Evolutionary conservation across 2,113 vertebrate species (phyloP).

Genomic region (Elaphurus davidianus): DNA sequence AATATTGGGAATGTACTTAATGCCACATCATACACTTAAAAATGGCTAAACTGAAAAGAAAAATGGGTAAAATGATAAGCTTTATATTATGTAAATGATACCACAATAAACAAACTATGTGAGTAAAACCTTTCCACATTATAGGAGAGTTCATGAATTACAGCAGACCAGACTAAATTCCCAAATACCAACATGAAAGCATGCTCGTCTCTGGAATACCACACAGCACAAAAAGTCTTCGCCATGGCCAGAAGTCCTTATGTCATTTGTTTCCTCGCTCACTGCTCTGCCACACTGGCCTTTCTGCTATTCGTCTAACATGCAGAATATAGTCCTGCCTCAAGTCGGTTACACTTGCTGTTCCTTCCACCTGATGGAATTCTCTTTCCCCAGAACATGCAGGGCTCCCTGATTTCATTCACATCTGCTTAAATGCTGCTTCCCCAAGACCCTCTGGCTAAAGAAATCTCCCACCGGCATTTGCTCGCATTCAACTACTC

Average conservation of each 20-base stretch:
- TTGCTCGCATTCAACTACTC: not conserved
- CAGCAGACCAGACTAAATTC: not conserved
- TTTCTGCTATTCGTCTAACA: not conserved
- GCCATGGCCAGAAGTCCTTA: not conserved
- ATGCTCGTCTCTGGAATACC: not conserved
- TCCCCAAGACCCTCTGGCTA: not conserved
- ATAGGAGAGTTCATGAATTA: not conserved
- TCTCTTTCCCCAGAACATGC: not conserved
- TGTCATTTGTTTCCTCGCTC: not conserved
- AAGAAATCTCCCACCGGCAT: not conserved
- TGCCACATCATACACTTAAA: not conserved
- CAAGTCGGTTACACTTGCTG: not conserved
- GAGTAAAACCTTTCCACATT: not conserved
- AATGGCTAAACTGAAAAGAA: not conserved
- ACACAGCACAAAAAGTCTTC: not conserved
- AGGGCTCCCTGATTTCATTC: not conserved
- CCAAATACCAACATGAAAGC: not conserved
- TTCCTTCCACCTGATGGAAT: not conserved
- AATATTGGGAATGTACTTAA: not conserved
- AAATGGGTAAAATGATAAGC: not conserved
- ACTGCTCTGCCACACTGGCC: not conserved
- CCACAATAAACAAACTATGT: not conserved
- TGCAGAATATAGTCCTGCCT: not conserved
- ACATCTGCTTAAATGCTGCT: not conserved
- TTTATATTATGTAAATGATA: not conserved